phyloP scores from a whole-genome alignment of 1,140 invertebrate species.

The Sycophaga agraensis region DNA sequence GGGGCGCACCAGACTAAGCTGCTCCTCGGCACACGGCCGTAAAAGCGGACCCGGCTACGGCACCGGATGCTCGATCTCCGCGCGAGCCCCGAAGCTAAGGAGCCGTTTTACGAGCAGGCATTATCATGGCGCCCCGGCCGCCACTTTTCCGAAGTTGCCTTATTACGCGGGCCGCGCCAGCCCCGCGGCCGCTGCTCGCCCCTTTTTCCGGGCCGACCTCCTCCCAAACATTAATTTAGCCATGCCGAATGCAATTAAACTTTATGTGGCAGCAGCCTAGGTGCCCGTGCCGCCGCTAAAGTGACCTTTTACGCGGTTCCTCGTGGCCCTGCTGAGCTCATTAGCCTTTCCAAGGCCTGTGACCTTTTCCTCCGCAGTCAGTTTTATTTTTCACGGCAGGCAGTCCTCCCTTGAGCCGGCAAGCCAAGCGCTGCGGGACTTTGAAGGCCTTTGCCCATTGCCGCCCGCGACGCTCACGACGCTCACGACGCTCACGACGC shows the following conservation, averaged over 20 bases:
- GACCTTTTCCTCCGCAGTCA: no score
- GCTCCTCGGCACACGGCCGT: no score
- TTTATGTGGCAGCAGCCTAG: background rate
- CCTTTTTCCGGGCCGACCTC: background rate
- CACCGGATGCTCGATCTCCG: conserved; percentile 58
- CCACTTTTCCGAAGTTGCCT: conserved; percentile 17
- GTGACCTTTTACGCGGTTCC: background rate
- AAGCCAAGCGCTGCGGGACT: no score
- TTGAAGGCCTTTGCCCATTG: no score
- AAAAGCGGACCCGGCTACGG: no score
- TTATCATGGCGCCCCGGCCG: background rate
- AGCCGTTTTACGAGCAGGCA: conserved; percentile 19
- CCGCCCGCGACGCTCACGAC: no score
- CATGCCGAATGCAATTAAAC: conserved; percentile 10
- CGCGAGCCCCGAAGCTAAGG: conserved; percentile 31
- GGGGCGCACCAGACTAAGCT: no score
- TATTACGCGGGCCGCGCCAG: conserved; percentile 4
- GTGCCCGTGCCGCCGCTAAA: background rate
- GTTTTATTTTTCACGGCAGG: no score
- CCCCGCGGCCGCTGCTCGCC: background rate
- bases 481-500: no score
- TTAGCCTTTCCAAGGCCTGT: no score
- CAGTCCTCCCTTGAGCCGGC: no score
- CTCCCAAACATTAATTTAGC: background rate
- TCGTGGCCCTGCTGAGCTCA: no score